phyloP scores from a whole-genome alignment of 2,113 vertebrate species.

The Leucoraja erinaceus region DNA sequence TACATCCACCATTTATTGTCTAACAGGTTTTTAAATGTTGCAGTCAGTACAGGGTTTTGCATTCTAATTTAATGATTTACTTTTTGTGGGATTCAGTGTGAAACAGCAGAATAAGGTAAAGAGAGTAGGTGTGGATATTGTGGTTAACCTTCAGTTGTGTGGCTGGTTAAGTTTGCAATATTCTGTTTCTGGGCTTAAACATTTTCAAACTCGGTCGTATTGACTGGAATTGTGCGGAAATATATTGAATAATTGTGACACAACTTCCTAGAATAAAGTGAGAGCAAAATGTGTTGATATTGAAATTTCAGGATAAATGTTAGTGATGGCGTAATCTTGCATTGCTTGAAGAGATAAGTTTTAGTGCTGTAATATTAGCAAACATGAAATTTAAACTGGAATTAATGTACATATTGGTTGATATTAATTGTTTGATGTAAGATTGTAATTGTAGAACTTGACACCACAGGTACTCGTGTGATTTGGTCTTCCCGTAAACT shows the following conservation, averaged over 20 bases:
- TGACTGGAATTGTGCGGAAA: not conserved
- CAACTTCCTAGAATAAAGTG: not conserved
- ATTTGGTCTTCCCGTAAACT: too few species aligned
- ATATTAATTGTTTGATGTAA: too few species aligned
- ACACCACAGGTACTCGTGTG: too few species aligned
- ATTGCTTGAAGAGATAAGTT: not conserved
- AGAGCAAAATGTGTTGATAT: not conserved
- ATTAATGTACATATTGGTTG: too few species aligned
- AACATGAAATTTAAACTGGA: not conserved
- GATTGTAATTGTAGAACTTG: too few species aligned
- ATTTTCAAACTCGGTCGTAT: not conserved
- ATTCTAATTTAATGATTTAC: not conserved
- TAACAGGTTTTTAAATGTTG: not conserved
- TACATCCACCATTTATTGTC: not conserved
- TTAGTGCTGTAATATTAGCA: not conserved
- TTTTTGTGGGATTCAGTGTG: not conserved
- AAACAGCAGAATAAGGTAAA: not conserved
- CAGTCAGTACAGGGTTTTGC: not conserved
- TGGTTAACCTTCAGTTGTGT: not conserved
- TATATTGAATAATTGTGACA: not conserved
- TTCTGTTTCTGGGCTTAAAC: not conserved
- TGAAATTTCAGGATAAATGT: not conserved
- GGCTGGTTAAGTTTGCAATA: not conserved
- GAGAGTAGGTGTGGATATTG: not conserved
- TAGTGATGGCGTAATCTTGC: not conserved